Percentiles rank a stretch among this genome's conserved stretches.
These are phyloP conservation scores for Pseudorhombus dupliciocellatus DNA, from an alignment of 2,113 vertebrate species.

Conservation along the genomic window DNA sequence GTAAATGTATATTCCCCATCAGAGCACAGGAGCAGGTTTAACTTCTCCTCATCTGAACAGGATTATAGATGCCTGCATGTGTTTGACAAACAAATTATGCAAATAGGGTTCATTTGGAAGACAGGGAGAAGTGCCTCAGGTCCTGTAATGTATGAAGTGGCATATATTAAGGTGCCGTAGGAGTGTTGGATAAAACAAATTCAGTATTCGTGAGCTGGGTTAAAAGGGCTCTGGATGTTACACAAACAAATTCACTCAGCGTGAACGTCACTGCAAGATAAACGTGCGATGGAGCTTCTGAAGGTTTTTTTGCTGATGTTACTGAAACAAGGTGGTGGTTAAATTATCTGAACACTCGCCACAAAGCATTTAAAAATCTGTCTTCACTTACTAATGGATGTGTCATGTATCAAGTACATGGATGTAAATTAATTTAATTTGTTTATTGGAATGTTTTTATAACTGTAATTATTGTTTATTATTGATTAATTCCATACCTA, in stretches of 20 bases:
- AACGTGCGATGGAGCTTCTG: neutral
- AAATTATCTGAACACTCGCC: neutral
- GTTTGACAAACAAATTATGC: conserved; percentile 50
- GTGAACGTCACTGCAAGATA: conserved; percentile 30
- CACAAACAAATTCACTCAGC: conserved; percentile 69
- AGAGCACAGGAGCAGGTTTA: neutral
- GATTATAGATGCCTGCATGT: conserved; percentile 11
- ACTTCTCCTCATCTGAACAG: neutral
- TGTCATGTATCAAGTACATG: neutral
- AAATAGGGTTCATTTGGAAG: conserved; percentile 32
- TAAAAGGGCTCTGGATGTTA: conserved; percentile 55
- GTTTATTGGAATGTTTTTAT: neutral
- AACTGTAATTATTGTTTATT: neutral
- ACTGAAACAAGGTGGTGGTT: conserved; percentile 18
- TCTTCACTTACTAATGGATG: too few species aligned
- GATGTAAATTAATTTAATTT: neutral
- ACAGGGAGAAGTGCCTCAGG: conserved; percentile 17
- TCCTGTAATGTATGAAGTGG: conserved; percentile 43
- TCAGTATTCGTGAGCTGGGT: conserved; percentile 51
- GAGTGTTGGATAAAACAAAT: conserved; percentile 62
- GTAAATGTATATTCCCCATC: neutral
- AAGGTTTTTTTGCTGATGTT: conserved; percentile 24
- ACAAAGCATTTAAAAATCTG: too few species aligned
- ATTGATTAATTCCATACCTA: neutral
- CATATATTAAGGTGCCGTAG: conserved; percentile 59